phyloP scores from a whole-genome alignment of 2,888 invertebrate genomes.

The Zootermopsis nevadensis region DNA sequence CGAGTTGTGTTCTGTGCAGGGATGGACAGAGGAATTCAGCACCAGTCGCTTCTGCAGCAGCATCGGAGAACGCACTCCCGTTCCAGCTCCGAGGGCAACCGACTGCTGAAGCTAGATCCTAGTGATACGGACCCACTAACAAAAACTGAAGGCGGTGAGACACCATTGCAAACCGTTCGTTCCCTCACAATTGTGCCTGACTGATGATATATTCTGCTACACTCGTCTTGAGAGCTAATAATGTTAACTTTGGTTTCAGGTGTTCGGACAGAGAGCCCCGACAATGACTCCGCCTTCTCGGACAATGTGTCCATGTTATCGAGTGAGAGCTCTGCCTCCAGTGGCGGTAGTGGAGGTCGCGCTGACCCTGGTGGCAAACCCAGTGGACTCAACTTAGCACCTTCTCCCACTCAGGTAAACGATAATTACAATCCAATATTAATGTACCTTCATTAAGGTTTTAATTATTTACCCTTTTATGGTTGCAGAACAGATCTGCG shows the following conservation, averaged over 20 bases:
- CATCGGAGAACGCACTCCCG: conserved; percentile 60
- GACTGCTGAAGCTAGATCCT: conserved; percentile 60
- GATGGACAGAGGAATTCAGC: conserved; percentile 26
- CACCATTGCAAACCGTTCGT: too few relatives aligned
- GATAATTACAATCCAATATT: background rate
- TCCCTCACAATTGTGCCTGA: too few relatives aligned
- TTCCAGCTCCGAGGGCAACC: conserved; percentile 63
- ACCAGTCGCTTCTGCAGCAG: conserved; percentile 59
- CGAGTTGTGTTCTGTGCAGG: background rate
- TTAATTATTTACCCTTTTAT: too few relatives aligned
- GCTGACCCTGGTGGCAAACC: conserved; percentile 46
- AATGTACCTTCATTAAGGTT: too few relatives aligned
- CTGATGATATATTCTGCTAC: too few relatives aligned
- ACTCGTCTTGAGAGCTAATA: too few relatives aligned
- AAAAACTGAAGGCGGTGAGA: conserved; percentile 53
- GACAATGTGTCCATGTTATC: conserved; percentile 95
- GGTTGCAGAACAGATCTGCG: too few relatives aligned
- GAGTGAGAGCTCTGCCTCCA: conserved; percentile 93
- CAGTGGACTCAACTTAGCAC: conserved; percentile 47
- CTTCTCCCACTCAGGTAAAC: conserved; percentile 52
- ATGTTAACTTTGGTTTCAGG: conserved; percentile 55
- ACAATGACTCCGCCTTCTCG: conserved; percentile 98
- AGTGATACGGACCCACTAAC: conserved; percentile 57
- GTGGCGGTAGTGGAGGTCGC: conserved; percentile 67
- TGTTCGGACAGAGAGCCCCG: conserved; percentile 90